A percentile compares a stretch with the other conserved stretches of the same genome.
phyloP scores from a whole-genome alignment of 2,888 invertebrate species.

The Drosophila lacicola region DNA sequence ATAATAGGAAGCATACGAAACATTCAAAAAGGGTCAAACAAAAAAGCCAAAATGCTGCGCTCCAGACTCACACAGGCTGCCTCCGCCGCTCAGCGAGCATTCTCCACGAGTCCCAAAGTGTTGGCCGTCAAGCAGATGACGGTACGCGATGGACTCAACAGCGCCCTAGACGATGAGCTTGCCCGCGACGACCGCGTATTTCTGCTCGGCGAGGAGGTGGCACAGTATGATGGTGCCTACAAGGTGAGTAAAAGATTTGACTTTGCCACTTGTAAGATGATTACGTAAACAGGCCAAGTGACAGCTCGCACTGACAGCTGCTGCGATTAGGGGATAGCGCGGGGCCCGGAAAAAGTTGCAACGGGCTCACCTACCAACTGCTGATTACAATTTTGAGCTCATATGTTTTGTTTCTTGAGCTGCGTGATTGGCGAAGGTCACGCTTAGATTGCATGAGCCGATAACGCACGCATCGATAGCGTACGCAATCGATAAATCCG shows the following conservation, averaged over 20 bases:
- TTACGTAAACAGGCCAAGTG: conserved; percentile 79
- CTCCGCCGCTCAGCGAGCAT: conserved; percentile 85
- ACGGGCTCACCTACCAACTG: neutral
- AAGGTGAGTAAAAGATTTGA: conserved; percentile 88
- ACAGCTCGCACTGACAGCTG: conserved; percentile 49
- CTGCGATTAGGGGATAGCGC: conserved; percentile 6
- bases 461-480: conserved; percentile 24
- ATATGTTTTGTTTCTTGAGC: conserved; percentile 1
- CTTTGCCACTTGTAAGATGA: conserved; percentile 44
- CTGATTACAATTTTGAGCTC: conserved; percentile 32
- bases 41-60: conserved; percentile 61
- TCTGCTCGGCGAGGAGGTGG: conserved; percentile 98
- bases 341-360: conserved; percentile 11
- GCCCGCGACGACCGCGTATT: conserved; percentile 96
- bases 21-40: conserved; percentile 25
- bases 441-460: conserved; percentile 12
- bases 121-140: conserved; percentile 90
- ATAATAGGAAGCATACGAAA: conserved; percentile 32
- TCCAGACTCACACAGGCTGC: conserved; percentile 64
- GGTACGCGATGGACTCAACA: conserved; percentile 98
- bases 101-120: conserved; percentile 86
- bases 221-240: conserved; percentile 99
- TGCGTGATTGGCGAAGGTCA: conserved; percentile 51
- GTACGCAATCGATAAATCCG: conserved; percentile 9
- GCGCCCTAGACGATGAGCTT: conserved; percentile 98